These are phyloP conservation scores for Rotaria socialis DNA, from an alignment of 2,888 invertebrate genomes.

Conservation along the genomic window DNA sequence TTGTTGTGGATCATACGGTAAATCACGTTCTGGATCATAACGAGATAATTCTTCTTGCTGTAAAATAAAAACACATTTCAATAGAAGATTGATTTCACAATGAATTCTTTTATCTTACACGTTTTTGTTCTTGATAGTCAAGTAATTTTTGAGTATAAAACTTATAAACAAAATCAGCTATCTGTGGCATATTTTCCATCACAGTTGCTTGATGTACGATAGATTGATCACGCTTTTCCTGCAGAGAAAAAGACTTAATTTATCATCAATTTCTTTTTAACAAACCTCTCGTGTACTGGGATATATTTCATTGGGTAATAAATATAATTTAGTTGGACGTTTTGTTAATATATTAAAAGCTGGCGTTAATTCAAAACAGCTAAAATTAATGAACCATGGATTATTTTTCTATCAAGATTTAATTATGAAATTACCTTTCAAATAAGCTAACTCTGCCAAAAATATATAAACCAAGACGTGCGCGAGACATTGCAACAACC, in stretches of 20 bases:
- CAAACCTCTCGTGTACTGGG: constrained; percentile 28
- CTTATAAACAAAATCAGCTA: constrained; percentile 46
- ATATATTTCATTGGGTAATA: constrained; percentile 43
- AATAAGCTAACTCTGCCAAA: constrained; percentile 88
- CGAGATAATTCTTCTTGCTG: constrained; percentile 33
- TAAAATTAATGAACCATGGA: neutral
- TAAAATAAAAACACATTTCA: neutral
- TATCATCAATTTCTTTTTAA: neutral
- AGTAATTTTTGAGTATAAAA: constrained; percentile 42
- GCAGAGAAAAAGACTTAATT: neutral
- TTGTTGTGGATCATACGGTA: constrained; percentile 33
- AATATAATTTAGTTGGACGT: constrained; percentile 46
- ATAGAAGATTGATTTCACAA: too few species aligned
- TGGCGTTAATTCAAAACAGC: constrained; percentile 82
- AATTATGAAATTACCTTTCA: constrained; percentile 67
- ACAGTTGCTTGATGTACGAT: constrained; percentile 13
- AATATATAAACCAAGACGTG: constrained; percentile 88
- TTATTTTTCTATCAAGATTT: neutral
- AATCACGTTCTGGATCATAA: constrained; percentile 7
- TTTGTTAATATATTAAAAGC: constrained; percentile 77
- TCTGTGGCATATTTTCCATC: constrained; percentile 43
- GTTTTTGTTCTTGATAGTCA: constrained; percentile 40
- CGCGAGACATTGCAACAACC: constrained; percentile 95
- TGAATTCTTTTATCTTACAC: neutral
- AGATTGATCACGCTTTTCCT: neutral